phyloP scores from a whole-genome alignment of 2,113 vertebrate genomes.

The Zapornia atra region DNA sequence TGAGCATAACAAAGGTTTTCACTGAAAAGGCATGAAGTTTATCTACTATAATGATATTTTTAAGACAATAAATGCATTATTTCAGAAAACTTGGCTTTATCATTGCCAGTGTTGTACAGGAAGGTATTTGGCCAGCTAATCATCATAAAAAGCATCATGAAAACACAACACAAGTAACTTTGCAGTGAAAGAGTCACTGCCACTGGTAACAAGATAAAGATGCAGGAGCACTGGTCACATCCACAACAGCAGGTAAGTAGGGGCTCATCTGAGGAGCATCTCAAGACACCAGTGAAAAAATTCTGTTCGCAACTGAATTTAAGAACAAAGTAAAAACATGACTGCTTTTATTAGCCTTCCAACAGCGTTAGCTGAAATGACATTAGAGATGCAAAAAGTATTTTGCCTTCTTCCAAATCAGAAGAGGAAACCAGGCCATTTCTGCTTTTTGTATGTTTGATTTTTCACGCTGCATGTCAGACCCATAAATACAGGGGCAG shows the following conservation, averaged over 20 bases:
- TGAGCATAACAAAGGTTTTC: neutral
- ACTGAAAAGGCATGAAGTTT: neutral
- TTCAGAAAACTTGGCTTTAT: neutral
- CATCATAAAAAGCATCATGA: neutral
- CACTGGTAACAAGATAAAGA: neutral
- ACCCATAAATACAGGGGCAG: neutral
- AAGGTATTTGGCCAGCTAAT: neutral
- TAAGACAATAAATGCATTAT: neutral
- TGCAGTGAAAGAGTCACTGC: neutral
- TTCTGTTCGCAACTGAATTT: neutral
- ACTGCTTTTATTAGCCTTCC: neutral
- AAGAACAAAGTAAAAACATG: neutral
- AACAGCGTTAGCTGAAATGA: neutral
- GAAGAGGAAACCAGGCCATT: neutral
- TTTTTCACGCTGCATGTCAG: neutral
- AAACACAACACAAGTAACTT: neutral
- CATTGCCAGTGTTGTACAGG: neutral
- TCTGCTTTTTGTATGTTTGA: neutral
- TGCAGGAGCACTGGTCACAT: neutral
- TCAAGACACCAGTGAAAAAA: neutral
- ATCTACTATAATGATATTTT: neutral
- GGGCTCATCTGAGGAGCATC: neutral
- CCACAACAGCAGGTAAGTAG: neutral
- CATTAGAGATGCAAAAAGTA: neutral
- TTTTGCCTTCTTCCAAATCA: neutral